These are phyloP conservation scores for Argyresthia albistria DNA, from an alignment of 2,888 invertebrate genomes.

Conservation along the genomic window DNA sequence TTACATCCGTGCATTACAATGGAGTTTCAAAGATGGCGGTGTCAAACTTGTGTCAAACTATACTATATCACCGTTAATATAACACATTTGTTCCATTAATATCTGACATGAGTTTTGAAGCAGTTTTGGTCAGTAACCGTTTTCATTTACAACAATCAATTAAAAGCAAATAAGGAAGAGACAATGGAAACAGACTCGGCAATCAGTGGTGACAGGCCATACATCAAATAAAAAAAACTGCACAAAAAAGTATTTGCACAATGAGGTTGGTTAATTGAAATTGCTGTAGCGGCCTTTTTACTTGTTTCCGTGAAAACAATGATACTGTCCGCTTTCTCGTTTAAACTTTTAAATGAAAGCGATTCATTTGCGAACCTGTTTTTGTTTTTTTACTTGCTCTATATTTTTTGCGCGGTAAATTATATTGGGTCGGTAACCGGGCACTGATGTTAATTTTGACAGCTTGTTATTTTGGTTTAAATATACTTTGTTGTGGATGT, in stretches of 20 bases:
- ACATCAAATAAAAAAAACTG: not conserved
- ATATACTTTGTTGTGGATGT: too few relatives aligned
- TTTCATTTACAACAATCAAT: too few relatives aligned
- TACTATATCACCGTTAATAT: too few relatives aligned
- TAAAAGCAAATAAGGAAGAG: too few relatives aligned
- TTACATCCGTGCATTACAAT: too few relatives aligned
- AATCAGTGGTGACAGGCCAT: too few relatives aligned
- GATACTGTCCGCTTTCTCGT: not conserved
- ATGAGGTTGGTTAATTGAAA: conserved; percentile 1
- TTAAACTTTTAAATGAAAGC: not conserved
- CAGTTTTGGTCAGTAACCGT: too few relatives aligned
- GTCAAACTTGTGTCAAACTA: too few relatives aligned
- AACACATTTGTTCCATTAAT: too few relatives aligned
- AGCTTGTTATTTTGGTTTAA: not conserved
- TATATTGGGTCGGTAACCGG: not conserved
- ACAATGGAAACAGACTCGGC: too few relatives aligned
- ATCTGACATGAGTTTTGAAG: too few relatives aligned
- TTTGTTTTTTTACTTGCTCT: not conserved
- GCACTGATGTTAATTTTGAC: not conserved
- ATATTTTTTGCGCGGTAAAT: not conserved
- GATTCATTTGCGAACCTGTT: not conserved
- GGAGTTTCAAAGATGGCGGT: too few relatives aligned
- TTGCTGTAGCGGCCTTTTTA: not conserved
- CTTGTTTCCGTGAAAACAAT: conserved; percentile 1
- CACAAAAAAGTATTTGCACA: not conserved